Conservation (phyloP, 2,888 invertebrate species). For the Netelia melanura region DNA sequence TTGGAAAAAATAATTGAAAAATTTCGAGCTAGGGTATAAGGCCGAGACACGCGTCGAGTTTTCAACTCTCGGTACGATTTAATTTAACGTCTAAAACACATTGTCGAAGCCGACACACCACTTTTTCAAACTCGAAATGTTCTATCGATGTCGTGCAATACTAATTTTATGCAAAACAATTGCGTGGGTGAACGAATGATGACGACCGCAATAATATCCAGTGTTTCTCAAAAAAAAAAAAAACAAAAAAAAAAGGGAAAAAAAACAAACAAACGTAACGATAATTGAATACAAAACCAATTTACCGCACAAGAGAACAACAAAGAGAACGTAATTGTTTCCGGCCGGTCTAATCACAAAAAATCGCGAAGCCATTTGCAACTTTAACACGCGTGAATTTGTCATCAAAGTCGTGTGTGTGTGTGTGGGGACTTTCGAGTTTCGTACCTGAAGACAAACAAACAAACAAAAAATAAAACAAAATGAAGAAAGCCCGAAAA, state of each 20-base stretch:
- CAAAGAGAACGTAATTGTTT: slow-evolving; percentile 62
- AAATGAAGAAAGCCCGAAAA: background rate
- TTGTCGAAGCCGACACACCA: slow-evolving; percentile 62
- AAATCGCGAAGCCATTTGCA: slow-evolving; percentile 54
- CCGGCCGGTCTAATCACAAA: slow-evolving; percentile 63
- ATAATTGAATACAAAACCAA: slow-evolving; percentile 6
- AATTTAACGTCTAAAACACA: slow-evolving; percentile 39
- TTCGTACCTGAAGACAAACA: slow-evolving; percentile 60
- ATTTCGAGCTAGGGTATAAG: background rate
- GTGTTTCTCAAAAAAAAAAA: slow-evolving; percentile 55
- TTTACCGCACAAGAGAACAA: slow-evolving; percentile 39
- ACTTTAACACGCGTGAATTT: slow-evolving; percentile 27
- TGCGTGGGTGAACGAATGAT: slow-evolving; percentile 41
- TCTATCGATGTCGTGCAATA: slow-evolving; percentile 78
- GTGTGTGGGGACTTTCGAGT: slow-evolving; percentile 51
- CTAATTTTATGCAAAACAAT: slow-evolving; percentile 71
- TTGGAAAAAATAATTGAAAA: background rate
- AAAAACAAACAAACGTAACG: slow-evolving; percentile 44
- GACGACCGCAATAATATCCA: slow-evolving; percentile 41
- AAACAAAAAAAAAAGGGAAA: slow-evolving; percentile 11
- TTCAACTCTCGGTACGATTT: slow-evolving; percentile 51
- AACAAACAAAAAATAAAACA: slow-evolving; percentile 7
- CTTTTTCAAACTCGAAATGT: slow-evolving; percentile 76
- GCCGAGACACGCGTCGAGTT: slow-evolving; percentile 17
- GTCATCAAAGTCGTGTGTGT: slow-evolving; percentile 49